Conservation (phyloP, 2,888 invertebrate species). For the Macaria liturata region DNA sequence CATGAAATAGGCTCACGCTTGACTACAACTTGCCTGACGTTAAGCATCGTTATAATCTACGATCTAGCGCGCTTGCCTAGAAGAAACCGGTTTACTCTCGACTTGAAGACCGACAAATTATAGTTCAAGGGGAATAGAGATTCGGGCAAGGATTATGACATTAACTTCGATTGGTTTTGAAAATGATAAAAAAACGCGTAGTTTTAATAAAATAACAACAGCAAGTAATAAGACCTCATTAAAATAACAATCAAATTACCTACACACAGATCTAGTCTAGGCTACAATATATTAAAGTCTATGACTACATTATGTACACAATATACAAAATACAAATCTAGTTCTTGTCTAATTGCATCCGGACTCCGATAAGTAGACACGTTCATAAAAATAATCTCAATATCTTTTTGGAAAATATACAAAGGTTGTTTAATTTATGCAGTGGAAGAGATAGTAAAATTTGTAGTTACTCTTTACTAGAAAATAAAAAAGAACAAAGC, state of each 20-base stretch:
- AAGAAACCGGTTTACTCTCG: too few relatives aligned
- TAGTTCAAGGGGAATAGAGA: too few relatives aligned
- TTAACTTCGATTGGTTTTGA: too few relatives aligned
- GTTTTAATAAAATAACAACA: too few relatives aligned
- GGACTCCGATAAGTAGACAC: constrained; percentile 14
- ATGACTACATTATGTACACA: constrained; percentile 74
- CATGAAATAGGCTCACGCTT: too few relatives aligned
- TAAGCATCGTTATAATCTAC: too few relatives aligned
- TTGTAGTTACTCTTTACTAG: neutral
- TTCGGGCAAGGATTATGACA: too few relatives aligned
- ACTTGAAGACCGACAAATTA: too few relatives aligned
- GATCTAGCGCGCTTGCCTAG: too few relatives aligned
- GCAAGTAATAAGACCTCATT: too few relatives aligned
- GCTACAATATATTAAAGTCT: constrained; percentile 54
- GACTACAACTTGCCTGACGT: too few relatives aligned
- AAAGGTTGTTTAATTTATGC: neutral
- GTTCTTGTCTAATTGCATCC: constrained; percentile 34
- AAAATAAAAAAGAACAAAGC: neutral
- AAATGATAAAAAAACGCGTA: too few relatives aligned
- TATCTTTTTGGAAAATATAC: constrained; percentile 4
- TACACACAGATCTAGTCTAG: constrained; percentile 65
- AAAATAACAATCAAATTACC: constrained; percentile 32
- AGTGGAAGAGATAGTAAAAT: neutral
- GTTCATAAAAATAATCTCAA: constrained; percentile 11
- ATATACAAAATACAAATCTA: constrained; percentile 66